Evolutionary conservation across 2,113 vertebrate species (phyloP).

Genomic region (Aspidoscelis tigris): DNA sequence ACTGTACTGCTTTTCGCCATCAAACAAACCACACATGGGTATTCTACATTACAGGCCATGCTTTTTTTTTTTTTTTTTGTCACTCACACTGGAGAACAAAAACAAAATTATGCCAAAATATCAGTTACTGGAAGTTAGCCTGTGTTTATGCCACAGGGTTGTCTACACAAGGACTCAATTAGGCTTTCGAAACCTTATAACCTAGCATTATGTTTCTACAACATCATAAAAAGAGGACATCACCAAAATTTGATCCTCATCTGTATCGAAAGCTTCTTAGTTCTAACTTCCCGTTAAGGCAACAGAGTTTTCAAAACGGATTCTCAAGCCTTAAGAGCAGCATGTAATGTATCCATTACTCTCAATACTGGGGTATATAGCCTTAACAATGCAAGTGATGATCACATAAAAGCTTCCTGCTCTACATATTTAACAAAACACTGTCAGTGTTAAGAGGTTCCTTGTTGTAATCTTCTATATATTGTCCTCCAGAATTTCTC

Average conservation of each 20-base stretch:
- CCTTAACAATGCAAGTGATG: not conserved
- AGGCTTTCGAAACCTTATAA: not conserved
- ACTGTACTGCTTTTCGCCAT: not conserved
- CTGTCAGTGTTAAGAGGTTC: too few species aligned
- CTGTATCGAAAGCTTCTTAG: accelerated
- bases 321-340: not conserved
- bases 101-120: not conserved
- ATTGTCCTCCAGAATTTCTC: too few species aligned
- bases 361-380: too few species aligned
- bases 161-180: conserved; percentile 5
- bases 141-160: not conserved
- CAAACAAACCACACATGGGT: not conserved
- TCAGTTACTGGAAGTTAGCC: not conserved
- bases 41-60: not conserved
- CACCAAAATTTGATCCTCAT: not conserved
- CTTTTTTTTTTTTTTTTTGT: not conserved
- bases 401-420: not conserved
- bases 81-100: conserved; percentile 6
- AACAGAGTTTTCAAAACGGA: conserved; percentile 13
- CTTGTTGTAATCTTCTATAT: too few species aligned
- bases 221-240: conserved; percentile 11
- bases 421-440: not conserved
- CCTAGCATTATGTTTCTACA: conserved; percentile 16
- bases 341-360: too few species aligned
- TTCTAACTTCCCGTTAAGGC: not conserved